Evolutionary conservation across 2,797 vertebrate genomes (phyloP).

Genomic region (Halcyon chelicuti): DNA sequence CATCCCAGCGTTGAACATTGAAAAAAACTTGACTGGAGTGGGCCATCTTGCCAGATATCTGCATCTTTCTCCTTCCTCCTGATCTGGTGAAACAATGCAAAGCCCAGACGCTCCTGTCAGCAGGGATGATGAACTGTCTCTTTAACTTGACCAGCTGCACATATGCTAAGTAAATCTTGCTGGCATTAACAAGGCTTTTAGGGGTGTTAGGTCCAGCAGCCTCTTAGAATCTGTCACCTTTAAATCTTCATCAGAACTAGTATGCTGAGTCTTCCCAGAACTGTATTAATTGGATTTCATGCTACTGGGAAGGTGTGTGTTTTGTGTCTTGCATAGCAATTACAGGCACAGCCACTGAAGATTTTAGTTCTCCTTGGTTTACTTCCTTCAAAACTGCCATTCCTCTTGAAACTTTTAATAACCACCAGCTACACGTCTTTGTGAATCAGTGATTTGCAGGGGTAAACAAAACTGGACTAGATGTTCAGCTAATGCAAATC

Average conservation of each 20-base stretch:
- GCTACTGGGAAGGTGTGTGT: slow-evolving; percentile 11
- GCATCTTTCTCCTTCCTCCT: not conserved
- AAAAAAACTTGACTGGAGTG: not conserved
- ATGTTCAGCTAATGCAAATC: slow-evolving; percentile 21
- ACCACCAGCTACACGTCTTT: not conserved
- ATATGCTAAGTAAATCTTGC: not conserved
- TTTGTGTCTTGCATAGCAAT: slow-evolving; percentile 50
- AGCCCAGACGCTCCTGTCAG: not conserved
- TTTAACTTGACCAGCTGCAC: slow-evolving; percentile 6
- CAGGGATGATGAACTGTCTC: not conserved
- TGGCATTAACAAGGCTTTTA: slow-evolving; percentile 17
- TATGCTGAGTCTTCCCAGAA: slow-evolving; percentile 11
- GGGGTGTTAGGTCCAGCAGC: not conserved
- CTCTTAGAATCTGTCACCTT: not conserved
- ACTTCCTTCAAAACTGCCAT: not conserved
- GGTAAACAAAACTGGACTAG: slow-evolving; percentile 19
- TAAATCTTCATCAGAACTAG: slow-evolving; percentile 37
- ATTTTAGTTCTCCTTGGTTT: not conserved
- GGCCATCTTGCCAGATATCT: not conserved
- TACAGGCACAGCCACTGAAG: not conserved
- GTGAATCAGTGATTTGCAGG: not conserved
- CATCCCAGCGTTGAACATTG: not conserved
- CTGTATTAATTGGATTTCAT: slow-evolving; percentile 45
- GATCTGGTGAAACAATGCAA: not conserved
- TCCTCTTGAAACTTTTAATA: slow-evolving; percentile 27